Conservation (phyloP, 2,888 invertebrate genomes). For the Microctonus aethiopoides region DNA sequence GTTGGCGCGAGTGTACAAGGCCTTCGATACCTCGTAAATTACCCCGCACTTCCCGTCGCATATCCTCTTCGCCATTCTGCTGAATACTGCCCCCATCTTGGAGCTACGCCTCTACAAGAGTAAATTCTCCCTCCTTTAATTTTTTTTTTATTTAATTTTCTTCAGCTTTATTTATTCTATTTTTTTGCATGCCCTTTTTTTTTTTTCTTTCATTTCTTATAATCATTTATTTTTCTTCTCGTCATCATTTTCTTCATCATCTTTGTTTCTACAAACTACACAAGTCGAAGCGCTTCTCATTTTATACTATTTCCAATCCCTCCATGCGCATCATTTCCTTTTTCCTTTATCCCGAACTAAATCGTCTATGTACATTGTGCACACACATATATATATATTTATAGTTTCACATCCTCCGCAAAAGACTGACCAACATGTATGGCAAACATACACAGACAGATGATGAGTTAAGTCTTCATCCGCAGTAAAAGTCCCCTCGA, state of each 20-base stretch:
- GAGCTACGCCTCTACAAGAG: constrained; percentile 26
- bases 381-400: too few species aligned
- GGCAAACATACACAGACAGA: constrained; percentile 43
- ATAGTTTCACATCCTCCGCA: constrained; percentile 52
- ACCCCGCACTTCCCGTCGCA: constrained; percentile 54
- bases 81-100: constrained; percentile 18
- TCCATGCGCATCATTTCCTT: constrained; percentile 7
- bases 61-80: constrained; percentile 40
- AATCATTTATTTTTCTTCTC: constrained; percentile 11
- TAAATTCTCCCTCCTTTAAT: too few species aligned
- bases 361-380: too few species aligned
- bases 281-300: background rate
- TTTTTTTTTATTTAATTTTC: constrained; percentile 22
- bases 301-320: background rate
- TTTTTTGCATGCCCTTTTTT: too few species aligned
- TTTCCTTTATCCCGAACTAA: constrained; percentile 25
- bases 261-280: too few species aligned
- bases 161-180: constrained; percentile 6
- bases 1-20: constrained; percentile 65
- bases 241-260: background rate
- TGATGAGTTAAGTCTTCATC: constrained; percentile 52
- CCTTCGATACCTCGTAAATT: constrained; percentile 68
- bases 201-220: constrained; percentile 15
- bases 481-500: constrained; percentile 34
- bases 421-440: constrained; percentile 48